phyloP scores from a whole-genome alignment of 2,797 vertebrate genomes.

The Gadopsis marmoratus region DNA sequence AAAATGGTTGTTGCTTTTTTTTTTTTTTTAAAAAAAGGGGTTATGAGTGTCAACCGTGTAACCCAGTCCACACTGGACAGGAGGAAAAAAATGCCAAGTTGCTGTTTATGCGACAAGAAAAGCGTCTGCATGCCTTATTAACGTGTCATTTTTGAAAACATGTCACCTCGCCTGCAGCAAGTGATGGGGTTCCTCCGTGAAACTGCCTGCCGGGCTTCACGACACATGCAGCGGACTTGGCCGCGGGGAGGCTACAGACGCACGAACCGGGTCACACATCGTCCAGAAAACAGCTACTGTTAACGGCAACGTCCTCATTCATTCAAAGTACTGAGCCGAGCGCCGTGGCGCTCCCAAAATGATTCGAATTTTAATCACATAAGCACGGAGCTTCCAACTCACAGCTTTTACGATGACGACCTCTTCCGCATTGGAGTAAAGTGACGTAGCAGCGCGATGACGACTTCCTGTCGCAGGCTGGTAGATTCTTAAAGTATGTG shows the following conservation, averaged over 20 bases:
- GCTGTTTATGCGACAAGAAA: background rate
- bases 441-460: slow-evolving; percentile 64
- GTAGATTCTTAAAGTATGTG: slow-evolving; percentile 39
- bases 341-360: background rate
- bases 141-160: background rate
- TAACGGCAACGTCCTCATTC: slow-evolving; percentile 18
- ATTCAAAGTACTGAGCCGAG: slow-evolving; percentile 45
- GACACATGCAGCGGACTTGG: slow-evolving; percentile 44
- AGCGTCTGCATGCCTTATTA: background rate
- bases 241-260: slow-evolving; percentile 1
- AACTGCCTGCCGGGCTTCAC: slow-evolving; percentile 46
- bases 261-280: background rate
- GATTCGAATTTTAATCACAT: slow-evolving; percentile 33
- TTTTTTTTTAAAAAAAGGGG: too few species aligned
- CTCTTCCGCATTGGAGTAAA: slow-evolving; percentile 75
- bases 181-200: slow-evolving; percentile 35
- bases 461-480: slow-evolving; percentile 51
- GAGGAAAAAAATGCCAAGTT: background rate
- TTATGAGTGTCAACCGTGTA: background rate
- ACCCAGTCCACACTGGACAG: background rate
- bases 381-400: slow-evolving; percentile 80
- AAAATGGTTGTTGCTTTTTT: background rate
- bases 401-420: slow-evolving; percentile 84
- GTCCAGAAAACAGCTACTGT: slow-evolving; percentile 12
- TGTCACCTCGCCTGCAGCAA: slow-evolving; percentile 12